Evolutionary conservation across 2,888 invertebrate genomes (phyloP), one percentile per base, ranked within the genome.

Genomic region (Melanotus villosus): DNA sequence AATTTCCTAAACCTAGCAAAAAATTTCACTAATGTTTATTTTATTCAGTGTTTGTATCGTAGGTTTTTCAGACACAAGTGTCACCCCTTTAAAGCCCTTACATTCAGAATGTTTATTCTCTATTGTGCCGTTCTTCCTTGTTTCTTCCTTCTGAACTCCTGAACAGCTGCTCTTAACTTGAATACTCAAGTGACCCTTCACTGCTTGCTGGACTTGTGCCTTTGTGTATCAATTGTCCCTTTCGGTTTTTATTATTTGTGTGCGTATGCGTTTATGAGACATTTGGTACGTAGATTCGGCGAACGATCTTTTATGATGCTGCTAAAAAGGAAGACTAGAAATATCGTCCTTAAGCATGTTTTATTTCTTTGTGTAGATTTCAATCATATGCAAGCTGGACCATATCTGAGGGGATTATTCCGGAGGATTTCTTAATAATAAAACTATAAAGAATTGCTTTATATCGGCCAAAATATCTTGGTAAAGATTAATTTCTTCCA

Each of bases 131-230:
- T 60, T 60, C 21, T 50, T 60, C 47, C 60, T 45, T 60, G 60
- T 45, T 60, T 32, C 36, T 34, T 60, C 60, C 36, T 50, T 32
- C 26, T 23, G 47, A 60, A 50, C 47, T 26, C 26, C 52, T 63
- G 38, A 63, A 63, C 62, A 63, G 62, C 62, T 63, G 62, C 62
- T 63, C 38, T 63, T 50, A 50, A 50, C 50, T 14, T 41, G 47
- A 63, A 38, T 63, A 16, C 52, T 63, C 34, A 63, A 63, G 62
- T 63, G 62, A 63, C 62, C 62, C 62, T 63, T 52, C 9, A 52
- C 18, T 38, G 19, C 62, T 47, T n/a, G n/a, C n/a, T 36, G 50
- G 50, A 50, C 50, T 43, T 47, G 30, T 43, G 34, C 60, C 43
- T 38, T 63, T 63, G 52, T 63, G 62, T n/a, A n/a, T 52, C 38